Conservation (phyloP, 2,113 vertebrate species). For the Pedionomus torquatus region DNA sequence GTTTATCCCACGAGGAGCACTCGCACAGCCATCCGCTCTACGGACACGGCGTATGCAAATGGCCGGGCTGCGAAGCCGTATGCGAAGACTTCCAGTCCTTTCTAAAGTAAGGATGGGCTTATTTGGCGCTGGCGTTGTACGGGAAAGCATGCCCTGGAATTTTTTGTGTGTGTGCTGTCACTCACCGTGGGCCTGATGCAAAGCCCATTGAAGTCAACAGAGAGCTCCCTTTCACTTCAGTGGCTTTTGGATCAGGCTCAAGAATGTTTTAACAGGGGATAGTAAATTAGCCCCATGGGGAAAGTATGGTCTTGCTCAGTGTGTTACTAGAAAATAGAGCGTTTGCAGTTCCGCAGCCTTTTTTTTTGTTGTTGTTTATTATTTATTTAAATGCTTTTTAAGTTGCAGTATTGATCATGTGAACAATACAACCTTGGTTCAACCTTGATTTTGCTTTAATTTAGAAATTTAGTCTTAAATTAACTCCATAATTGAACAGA, state of each 20-base stretch:
- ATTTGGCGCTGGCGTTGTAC: conserved; percentile 1
- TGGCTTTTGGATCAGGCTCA: conserved; percentile 66
- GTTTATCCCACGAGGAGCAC: conserved; percentile 89
- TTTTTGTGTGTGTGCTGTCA: neutral
- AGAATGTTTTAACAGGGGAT: conserved; percentile 56
- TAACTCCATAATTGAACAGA: conserved; percentile 58
- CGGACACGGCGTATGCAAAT: conserved; percentile 97
- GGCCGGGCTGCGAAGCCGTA: conserved; percentile 97
- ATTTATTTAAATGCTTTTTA: conserved; percentile 12
- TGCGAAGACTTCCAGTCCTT: conserved; percentile 98
- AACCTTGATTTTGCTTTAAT: conserved; percentile 64
- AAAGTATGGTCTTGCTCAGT: conserved; percentile 35
- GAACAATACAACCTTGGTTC: conserved; percentile 27
- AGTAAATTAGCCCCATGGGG: conserved; percentile 53
- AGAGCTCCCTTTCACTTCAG: conserved; percentile 56
- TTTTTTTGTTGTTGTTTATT: neutral
- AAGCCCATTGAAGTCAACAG: conserved; percentile 55
- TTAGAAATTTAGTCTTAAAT: conserved; percentile 54
- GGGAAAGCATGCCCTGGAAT: conserved; percentile 31
- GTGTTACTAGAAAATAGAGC: neutral
- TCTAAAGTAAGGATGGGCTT: conserved; percentile 89
- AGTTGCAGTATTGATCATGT: conserved; percentile 12
- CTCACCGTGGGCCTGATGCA: conserved; percentile 30
- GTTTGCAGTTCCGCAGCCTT: neutral
- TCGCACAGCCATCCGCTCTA: conserved; percentile 93